Base-by-base conservation (phyloP, 2,797 vertebrate species). In the Telmatherina bonti region DNA sequence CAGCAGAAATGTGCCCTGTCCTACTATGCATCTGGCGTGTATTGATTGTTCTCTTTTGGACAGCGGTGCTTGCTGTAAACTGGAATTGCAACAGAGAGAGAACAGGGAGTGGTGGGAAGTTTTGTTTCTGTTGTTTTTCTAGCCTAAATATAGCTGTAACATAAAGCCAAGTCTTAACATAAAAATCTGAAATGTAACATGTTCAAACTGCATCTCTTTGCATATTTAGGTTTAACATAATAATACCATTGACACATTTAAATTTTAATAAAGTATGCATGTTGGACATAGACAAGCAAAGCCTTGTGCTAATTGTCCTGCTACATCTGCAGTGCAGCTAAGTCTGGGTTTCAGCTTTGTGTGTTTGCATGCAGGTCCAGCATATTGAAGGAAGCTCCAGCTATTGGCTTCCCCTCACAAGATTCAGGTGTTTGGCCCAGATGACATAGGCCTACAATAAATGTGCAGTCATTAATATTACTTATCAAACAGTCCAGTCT, bases 31-130 rank as follows among this genome's bases (percentile, higher is more conserved):
- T 85, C 78, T 88, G 76, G 52, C 67, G 49, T 41, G 59, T 90
- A 92, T 90, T 62, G 90, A 92, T 92, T 83, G 69, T 53, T 67
- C 82, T 87, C 75, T 74, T 82, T 74, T 12, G 76, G 85, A 78
- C 83, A 78, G 78, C 53, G 13, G 74, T 57, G 70, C 84, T 83
- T 57, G 81, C 79, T 74, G 74, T 74, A 72, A 60, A 72, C 64
- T 71, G 70, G 62, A 71, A 81, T 66, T 82, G 81, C 76, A 87
- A 79, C 72, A 77, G 38, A 69, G 67, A n/a, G 63, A 56, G 64
- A 31, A 51, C 26, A 71, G 81, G 49, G 70, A 79, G 83, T 33
- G 61, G 22, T 24, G 81, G 84, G 81, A 78, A 84, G 74, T 81
- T n/a, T n/a, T n/a, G n/a, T n/a, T n/a, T n/a, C n/a, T n/a, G n/a